A percentile compares a stretch with the other conserved stretches of the same genome.
Conservation (phyloP, 2,113 vertebrate species). For the Pelmatolapia mariae region DNA sequence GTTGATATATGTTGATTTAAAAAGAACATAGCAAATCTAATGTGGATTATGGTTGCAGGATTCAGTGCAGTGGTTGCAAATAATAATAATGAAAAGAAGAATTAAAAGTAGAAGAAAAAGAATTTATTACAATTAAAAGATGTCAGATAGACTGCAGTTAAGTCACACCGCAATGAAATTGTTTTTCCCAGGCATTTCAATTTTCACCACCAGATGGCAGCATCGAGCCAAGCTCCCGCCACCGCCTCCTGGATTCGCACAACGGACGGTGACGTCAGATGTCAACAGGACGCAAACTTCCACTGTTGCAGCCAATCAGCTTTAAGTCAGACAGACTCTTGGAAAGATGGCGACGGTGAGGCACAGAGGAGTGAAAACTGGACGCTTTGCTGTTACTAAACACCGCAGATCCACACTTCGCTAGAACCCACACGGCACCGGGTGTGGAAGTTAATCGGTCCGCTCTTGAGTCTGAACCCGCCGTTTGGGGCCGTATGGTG, state of each 20-base stretch:
- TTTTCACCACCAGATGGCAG: constrained; percentile 20
- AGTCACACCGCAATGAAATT: background rate
- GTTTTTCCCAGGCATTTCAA: background rate
- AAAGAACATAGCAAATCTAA: background rate
- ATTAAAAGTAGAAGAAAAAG: background rate
- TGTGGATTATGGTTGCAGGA: background rate
- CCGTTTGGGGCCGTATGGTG: background rate
- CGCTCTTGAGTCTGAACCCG: background rate
- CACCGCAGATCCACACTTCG: constrained; percentile 2
- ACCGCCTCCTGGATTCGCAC: background rate
- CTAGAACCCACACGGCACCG: background rate
- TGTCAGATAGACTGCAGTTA: background rate
- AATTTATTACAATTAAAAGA: background rate
- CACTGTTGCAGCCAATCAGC: constrained; percentile 52
- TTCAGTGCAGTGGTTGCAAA: background rate
- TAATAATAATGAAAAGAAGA: background rate
- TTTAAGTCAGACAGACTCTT: constrained; percentile 18
- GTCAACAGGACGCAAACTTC: constrained; percentile 55
- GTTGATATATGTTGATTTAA: background rate
- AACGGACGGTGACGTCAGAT: constrained; percentile 48
- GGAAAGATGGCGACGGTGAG: constrained; percentile 73
- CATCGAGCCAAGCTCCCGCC: background rate
- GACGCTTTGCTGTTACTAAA: constrained; percentile 26
- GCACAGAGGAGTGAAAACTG: constrained; percentile 24
- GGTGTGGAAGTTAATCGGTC: background rate